phyloP scores from a whole-genome alignment of 2,797 vertebrate genomes.

The Schizothorax lantsangensis region DNA sequence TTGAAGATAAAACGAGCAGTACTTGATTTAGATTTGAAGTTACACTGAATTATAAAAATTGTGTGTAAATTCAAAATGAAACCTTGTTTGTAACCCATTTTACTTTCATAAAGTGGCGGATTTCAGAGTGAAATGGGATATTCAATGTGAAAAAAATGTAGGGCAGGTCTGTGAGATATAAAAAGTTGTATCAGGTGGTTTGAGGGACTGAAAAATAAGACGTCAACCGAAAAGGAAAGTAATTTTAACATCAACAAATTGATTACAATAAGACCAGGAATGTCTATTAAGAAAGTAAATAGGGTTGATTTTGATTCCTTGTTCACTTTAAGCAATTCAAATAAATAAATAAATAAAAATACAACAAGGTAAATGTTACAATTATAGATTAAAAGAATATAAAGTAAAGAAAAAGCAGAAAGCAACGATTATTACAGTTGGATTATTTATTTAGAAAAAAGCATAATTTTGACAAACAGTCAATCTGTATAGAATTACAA shows the following conservation, averaged over 20 bases:
- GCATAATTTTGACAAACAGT: conserved; percentile 14
- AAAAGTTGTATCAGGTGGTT: not conserved
- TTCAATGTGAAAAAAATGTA: not conserved
- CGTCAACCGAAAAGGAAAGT: not conserved
- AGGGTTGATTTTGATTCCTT: not conserved
- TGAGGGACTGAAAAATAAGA: not conserved
- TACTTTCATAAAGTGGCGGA: not conserved
- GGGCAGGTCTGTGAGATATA: not conserved
- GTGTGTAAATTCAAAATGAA: not conserved
- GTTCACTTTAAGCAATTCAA: not conserved
- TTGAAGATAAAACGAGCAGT: not conserved
- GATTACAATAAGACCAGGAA: not conserved
- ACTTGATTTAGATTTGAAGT: not conserved
- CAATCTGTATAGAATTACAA: not conserved
- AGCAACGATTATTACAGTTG: not conserved
- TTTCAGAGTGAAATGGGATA: not conserved
- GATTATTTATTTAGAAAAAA: conserved; percentile 44
- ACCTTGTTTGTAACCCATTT: not conserved
- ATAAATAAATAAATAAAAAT: not conserved
- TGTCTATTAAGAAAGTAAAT: not conserved
- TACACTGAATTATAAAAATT: not conserved
- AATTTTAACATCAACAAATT: not conserved
- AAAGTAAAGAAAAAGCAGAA: not conserved
- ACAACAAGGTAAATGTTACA: not conserved
- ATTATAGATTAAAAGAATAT: too few species aligned